These are phyloP conservation scores for Emydoidea blandingii DNA, from an alignment of 2,797 vertebrate species.

Conservation along the genomic window DNA sequence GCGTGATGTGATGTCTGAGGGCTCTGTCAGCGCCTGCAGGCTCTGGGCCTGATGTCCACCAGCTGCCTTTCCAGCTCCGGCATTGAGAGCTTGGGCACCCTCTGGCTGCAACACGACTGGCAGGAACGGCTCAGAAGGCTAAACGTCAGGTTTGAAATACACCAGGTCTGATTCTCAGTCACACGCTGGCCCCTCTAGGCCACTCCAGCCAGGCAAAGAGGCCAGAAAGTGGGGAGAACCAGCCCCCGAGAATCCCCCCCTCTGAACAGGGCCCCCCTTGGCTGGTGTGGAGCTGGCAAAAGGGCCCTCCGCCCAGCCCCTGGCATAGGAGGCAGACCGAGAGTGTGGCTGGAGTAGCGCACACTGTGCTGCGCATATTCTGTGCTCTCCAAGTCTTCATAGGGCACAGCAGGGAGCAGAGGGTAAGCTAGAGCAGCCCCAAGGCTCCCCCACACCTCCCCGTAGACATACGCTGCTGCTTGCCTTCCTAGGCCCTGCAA, in stretches of 20 bases:
- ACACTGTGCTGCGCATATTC: neutral
- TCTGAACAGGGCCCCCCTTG: neutral
- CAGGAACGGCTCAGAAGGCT: too few species aligned
- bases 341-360: neutral
- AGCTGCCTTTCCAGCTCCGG: neutral
- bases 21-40: neutral
- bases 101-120: neutral
- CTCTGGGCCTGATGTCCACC: neutral
- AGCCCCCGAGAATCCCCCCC: neutral
- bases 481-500: neutral
- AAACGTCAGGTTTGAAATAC: neutral
- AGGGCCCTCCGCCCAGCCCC: neutral
- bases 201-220: neutral
- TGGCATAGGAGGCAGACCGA: too few species aligned
- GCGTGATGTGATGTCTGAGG: conserved; percentile 30
- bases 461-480: neutral
- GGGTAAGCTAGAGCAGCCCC: neutral
- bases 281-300: neutral
- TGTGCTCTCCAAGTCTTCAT: neutral
- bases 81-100: neutral
- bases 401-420: neutral
- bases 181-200: neutral
- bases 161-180: neutral
- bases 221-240: neutral
- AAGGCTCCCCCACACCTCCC: neutral